phyloP scores from a whole-genome alignment of 2,888 invertebrate species.

The Apantesis nais region DNA sequence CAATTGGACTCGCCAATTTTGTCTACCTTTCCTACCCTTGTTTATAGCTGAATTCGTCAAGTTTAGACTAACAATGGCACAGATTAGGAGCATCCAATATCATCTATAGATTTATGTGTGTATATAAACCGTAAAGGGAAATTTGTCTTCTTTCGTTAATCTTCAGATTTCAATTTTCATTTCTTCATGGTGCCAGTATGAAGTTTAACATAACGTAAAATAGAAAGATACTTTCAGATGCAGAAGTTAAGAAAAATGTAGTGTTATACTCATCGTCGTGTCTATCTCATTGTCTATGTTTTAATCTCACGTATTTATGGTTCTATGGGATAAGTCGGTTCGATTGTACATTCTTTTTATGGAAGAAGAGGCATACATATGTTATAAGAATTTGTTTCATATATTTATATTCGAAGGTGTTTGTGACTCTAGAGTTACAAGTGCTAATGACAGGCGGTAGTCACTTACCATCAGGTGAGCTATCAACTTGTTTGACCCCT shows the following conservation, averaged over 20 bases:
- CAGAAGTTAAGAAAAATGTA: background rate
- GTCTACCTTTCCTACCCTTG: conserved; percentile 17
- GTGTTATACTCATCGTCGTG: too few species aligned
- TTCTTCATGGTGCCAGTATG: background rate
- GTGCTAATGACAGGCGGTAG: too few species aligned
- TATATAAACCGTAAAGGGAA: background rate
- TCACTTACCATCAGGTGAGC: too few species aligned
- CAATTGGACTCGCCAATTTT: conserved; percentile 5
- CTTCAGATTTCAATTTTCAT: background rate
- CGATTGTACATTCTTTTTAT: too few species aligned
- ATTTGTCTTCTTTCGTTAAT: background rate
- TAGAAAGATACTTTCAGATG: background rate
- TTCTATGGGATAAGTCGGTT: background rate
- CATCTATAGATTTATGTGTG: background rate
- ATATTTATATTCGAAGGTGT: too few species aligned
- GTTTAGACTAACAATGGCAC: conserved; percentile 30
- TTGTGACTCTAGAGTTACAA: too few species aligned
- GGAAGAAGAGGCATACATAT: too few species aligned
- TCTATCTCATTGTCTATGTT: background rate
- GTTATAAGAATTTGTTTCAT: too few species aligned
- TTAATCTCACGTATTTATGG: background rate
- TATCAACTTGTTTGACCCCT: too few species aligned
- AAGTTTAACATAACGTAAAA: background rate
- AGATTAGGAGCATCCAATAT: conserved; percentile 27
- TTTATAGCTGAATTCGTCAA: conserved; percentile 26